These are phyloP conservation scores for Theocolax elegans DNA, from an alignment of 1,140 invertebrate species.

Conservation along the genomic window DNA sequence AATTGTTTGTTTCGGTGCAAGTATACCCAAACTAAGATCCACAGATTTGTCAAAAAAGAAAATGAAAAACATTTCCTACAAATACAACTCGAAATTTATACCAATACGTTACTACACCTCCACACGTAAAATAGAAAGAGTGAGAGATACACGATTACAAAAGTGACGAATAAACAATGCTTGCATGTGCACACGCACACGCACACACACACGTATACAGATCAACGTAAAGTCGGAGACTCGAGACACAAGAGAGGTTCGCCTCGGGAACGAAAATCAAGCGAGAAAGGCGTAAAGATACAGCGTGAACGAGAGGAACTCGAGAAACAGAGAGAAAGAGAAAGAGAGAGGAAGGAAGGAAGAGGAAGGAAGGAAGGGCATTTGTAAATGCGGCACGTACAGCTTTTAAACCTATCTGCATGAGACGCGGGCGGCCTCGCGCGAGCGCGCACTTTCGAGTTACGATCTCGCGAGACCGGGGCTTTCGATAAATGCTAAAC, in stretches of 20 bases:
- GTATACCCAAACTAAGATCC: too few relatives aligned
- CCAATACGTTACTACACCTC: too few relatives aligned
- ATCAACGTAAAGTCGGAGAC: neutral
- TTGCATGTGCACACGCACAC: too few relatives aligned
- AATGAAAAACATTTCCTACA: too few relatives aligned
- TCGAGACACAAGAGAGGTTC: neutral
- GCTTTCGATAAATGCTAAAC: conserved; percentile 68
- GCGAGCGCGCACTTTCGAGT: conserved; percentile 57
- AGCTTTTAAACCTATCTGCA: conserved; percentile 67
- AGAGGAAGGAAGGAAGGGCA: conserved; percentile 43
- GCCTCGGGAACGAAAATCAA: neutral
- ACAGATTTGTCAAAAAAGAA: too few relatives aligned
- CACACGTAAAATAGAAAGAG: too few relatives aligned
- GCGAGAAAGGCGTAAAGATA: conserved; percentile 1
- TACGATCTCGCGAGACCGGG: conserved; percentile 59
- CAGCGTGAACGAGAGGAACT: neutral
- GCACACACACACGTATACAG: neutral
- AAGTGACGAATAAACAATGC: too few relatives aligned
- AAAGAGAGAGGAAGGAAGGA: neutral
- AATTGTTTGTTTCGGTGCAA: too few relatives aligned
- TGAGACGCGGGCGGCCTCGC: conserved; percentile 60
- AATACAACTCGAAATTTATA: too few relatives aligned
- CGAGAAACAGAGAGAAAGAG: neutral
- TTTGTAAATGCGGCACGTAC: conserved; percentile 67
- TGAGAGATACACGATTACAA: too few relatives aligned